Conservation (phyloP, 1,140 invertebrate species). For the Linepithema humile region DNA sequence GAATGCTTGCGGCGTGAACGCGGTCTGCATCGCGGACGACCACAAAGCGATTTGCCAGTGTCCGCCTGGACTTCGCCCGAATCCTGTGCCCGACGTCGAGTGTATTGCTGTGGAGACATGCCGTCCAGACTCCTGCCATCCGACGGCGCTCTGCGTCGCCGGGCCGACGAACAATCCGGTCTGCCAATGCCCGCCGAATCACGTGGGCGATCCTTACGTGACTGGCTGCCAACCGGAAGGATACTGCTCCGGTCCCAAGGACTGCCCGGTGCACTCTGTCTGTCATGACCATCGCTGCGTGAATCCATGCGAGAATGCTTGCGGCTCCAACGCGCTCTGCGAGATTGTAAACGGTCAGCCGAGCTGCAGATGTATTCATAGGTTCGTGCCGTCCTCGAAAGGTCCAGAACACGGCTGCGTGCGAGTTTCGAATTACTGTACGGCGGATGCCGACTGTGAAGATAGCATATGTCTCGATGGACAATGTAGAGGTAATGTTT, state of each 20-base stretch:
- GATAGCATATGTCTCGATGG: conserved; percentile 91
- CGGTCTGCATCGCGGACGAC: conserved; percentile 94
- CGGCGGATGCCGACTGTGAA: conserved; percentile 90
- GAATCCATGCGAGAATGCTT: conserved; percentile 91
- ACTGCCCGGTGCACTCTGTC: conserved; percentile 90
- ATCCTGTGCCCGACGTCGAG: conserved; percentile 92
- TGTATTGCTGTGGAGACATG: conserved; percentile 89
- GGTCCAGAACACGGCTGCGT: conserved; percentile 89
- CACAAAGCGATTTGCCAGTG: conserved; percentile 93
- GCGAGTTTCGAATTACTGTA: conserved; percentile 87
- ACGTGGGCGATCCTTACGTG: conserved; percentile 90
- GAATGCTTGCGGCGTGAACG: conserved; percentile 93
- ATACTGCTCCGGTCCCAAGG: conserved; percentile 88
- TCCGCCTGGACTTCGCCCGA: conserved; percentile 91
- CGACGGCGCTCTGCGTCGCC: conserved; percentile 91
- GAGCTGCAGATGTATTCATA: conserved; percentile 90
- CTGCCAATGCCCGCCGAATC: conserved; percentile 91
- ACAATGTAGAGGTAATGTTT: conserved; percentile 88
- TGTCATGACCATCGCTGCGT: conserved; percentile 90
- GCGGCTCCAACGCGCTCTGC: conserved; percentile 91
- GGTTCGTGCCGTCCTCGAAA: conserved; percentile 87
- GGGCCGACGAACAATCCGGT: conserved; percentile 83
- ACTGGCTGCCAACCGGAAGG: conserved; percentile 91
- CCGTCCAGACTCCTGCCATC: conserved; percentile 92
- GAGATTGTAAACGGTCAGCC: conserved; percentile 90